Evolutionary conservation across 2,113 vertebrate genomes (phyloP).

Genomic region (Megaptera novaeangliae): DNA sequence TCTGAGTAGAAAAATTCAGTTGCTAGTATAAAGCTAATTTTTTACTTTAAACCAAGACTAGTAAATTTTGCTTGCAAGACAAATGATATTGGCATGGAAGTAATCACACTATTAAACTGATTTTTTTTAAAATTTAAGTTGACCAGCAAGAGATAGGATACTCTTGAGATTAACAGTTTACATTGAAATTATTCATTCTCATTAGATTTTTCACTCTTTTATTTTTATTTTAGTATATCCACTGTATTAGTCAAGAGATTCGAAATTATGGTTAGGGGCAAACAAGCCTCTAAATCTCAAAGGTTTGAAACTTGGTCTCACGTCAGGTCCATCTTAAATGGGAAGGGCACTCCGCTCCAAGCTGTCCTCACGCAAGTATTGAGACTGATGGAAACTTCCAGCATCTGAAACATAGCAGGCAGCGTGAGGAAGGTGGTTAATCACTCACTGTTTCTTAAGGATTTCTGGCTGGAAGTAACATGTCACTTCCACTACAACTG

Average conservation of each 20-base stretch:
- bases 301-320: neutral
- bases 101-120: neutral
- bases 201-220: neutral
- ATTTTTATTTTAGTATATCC: neutral
- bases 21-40: neutral
- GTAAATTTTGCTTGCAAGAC: neutral
- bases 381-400: too few relatives aligned
- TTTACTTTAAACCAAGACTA: slow-evolving; percentile 21
- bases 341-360: neutral
- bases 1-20: neutral
- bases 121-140: neutral
- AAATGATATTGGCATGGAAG: neutral
- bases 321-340: neutral
- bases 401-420: neutral
- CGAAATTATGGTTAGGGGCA: neutral
- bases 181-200: neutral
- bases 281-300: neutral
- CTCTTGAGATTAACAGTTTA: neutral
- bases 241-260: neutral
- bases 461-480: neutral
- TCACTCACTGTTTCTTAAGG: neutral
- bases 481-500: neutral
- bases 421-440: neutral
- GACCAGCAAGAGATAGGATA: neutral
- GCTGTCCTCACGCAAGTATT: neutral